Base-by-base conservation (phyloP, 2,113 vertebrate species). In the Canis aureus region DNA sequence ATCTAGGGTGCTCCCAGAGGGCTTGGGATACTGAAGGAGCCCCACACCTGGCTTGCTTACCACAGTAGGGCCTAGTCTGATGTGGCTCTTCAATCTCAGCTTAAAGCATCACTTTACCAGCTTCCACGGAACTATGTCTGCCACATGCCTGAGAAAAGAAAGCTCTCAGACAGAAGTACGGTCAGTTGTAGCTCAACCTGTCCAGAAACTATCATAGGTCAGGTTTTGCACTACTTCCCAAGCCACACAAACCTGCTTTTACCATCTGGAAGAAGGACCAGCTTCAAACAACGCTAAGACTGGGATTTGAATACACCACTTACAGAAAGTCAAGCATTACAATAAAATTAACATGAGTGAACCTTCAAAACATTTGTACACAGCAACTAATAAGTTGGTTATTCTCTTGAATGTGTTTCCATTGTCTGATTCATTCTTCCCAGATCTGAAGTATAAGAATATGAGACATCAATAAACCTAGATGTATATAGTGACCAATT, bases 401-500 rank as follows among this genome's bases (percentile, higher is more conserved):
- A 91, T 55, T 84, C 64, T 78, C 81, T 78, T 73, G 22, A 78
- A 53, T 22, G 19, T 89, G 1, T 13, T 93, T 95, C 55, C 25
- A 91, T 55, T 57, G 32, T 64, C 29, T 82, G 32, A 91, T 79
- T 96, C 87, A 62, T 60, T 79, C 83, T 59, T 86, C 55, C 35
- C 15, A 86, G 16, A 22, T 81, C 81, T 51, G 27, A 92, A 27
- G 25, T 86, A 13, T 66, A 79, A 96, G 96, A 86, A 53, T 60
- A 71, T n/a, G 20, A 94, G 74, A 73, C 27, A 88, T 84, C 32
- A 62, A 60, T 94, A 89, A 95, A 91, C 53, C 38, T 35, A 93
- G 16, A 73, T 82, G 3, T 55, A 38, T 81, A 20, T 51, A 25
- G 67, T 96, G 32, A 89, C 66, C 60, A 89, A 25, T 57, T 11